Percentiles rank a stretch among this genome's conserved stretches.
phyloP scores from a whole-genome alignment of 2,113 vertebrate species.

The Periophthalmodon schlosseri region DNA sequence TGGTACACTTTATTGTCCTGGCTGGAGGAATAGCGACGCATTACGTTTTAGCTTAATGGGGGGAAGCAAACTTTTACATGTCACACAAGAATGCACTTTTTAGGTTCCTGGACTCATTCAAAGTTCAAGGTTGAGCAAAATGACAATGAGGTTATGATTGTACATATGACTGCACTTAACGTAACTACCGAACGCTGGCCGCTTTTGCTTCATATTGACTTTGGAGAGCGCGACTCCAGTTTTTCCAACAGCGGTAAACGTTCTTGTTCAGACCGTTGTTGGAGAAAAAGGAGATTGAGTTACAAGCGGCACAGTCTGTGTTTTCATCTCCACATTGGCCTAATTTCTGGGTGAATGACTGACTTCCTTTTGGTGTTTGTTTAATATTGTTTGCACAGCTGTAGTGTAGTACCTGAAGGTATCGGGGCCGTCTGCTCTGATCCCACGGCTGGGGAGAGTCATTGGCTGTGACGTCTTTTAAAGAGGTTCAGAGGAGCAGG shows the following conservation, averaged over 20 bases:
- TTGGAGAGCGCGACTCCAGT: slow-evolving; percentile 62
- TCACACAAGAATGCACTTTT: slow-evolving; percentile 49
- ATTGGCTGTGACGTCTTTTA: slow-evolving; percentile 67
- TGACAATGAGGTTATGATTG: slow-evolving; percentile 63
- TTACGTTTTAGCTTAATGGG: background rate
- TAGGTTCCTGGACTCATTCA: slow-evolving; percentile 68
- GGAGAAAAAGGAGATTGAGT: slow-evolving; percentile 56
- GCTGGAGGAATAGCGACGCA: background rate
- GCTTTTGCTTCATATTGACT: slow-evolving; percentile 71
- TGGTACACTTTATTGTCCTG: background rate
- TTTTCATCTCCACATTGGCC: slow-evolving; percentile 61
- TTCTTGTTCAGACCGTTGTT: slow-evolving; percentile 51
- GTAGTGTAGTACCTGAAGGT: slow-evolving; percentile 61
- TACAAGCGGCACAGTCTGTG: slow-evolving; percentile 54
- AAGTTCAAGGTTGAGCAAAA: slow-evolving; percentile 67
- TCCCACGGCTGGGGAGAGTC: slow-evolving; percentile 52
- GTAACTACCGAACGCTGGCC: slow-evolving; percentile 70
- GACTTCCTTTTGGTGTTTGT: slow-evolving; percentile 75
- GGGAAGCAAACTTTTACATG: slow-evolving; percentile 60
- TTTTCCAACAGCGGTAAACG: slow-evolving; percentile 60
- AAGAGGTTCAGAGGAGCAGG: slow-evolving; percentile 14
- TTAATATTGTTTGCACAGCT: slow-evolving; percentile 80
- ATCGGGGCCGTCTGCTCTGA: slow-evolving; percentile 63
- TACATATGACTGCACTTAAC: slow-evolving; percentile 79
- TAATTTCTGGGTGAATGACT: slow-evolving; percentile 70